Base-by-base conservation (phyloP, 2,797 vertebrate species). In the Enteromius mattozi region DNA sequence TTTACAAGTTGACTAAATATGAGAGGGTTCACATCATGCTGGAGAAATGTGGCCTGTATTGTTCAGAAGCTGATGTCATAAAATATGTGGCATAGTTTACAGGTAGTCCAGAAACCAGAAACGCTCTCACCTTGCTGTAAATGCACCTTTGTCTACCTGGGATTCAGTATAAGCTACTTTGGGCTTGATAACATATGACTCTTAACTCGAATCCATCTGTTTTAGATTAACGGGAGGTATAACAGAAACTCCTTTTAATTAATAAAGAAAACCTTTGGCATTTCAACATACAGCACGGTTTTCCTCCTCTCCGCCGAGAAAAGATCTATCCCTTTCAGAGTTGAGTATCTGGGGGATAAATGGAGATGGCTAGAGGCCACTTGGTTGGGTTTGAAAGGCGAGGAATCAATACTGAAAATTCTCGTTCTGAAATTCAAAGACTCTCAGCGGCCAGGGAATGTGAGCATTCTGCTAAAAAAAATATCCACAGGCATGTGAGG, bases 41-140 rank as follows among this genome's bases (percentile, higher is more conserved):
- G 69, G 83, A 83, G 84, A 74, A 78, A 82, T 78, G 81, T 85
- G 63, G 65, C 75, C 61, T 85, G 66, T 84, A 84, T 85, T 88
- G 78, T 88, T 80, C 40, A 21, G 21, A 71, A 40, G 66, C 42
- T 81, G 47, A 84, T 59, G 69, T 78, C 80, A 74, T 59, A 81
- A 49, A 65, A 66, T 56, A 16, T 42, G 54, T 61, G 45, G 56
- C 8, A 45, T 72, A 69, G 37, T 79, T 83, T 75, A 74, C 33
- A 71, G 63, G 37, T 66, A 51, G 37, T 81, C 56, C 68, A 71
- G 65, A 72, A 77, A 70, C 27, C 51, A 70, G 56, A 74, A 80
- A 71, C 16, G 30, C n/a, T 63, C 24, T 84, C 56, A 56, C 51
- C 49, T 78, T 63, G 51, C 66, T 33, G n/a, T 71, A 35, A 86